A percentile compares a stretch with the other conserved stretches of the same genome.
phyloP scores from a whole-genome alignment of 2,113 vertebrate species.

The Rhombomys opimus region DNA sequence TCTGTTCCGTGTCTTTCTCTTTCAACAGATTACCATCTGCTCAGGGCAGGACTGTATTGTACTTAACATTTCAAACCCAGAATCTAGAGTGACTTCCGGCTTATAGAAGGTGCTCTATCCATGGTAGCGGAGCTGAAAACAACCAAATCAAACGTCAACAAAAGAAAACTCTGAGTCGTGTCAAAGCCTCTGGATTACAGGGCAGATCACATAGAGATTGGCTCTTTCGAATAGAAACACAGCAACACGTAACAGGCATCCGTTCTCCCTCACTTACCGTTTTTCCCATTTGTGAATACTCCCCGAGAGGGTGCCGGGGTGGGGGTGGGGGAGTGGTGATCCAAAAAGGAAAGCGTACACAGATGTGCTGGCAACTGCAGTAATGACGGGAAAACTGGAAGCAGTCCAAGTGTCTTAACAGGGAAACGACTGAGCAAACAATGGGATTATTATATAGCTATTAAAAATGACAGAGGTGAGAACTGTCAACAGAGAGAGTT shows the following conservation, averaged over 20 bases:
- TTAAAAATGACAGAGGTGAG: constrained; percentile 76
- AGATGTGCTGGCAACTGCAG: constrained; percentile 55
- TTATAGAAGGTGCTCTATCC: not conserved
- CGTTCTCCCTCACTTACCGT: not conserved
- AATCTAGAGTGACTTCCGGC: not conserved
- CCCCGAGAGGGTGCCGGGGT: not conserved
- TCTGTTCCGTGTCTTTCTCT: not conserved
- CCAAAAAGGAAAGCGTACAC: not conserved
- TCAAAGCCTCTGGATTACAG: not conserved
- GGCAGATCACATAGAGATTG: not conserved
- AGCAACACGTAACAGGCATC: not conserved
- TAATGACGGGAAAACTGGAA: constrained; percentile 58
- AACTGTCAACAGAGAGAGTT: constrained; percentile 47
- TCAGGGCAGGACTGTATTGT: not conserved
- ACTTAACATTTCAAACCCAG: constrained; percentile 3
- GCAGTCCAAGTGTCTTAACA: constrained; percentile 60
- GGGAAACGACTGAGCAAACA: constrained; percentile 76
- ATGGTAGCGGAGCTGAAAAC: not conserved
- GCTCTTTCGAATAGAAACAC: not conserved
- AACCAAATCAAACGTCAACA: constrained; percentile 3
- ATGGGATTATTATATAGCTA: constrained; percentile 72
- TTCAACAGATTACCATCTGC: not conserved
- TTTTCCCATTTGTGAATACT: constrained; percentile 45
- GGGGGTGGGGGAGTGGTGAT: not conserved
- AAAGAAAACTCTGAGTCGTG: not conserved